phyloP scores from a whole-genome alignment of 2,797 vertebrate genomes.

The Cirrhinus mrigala region DNA sequence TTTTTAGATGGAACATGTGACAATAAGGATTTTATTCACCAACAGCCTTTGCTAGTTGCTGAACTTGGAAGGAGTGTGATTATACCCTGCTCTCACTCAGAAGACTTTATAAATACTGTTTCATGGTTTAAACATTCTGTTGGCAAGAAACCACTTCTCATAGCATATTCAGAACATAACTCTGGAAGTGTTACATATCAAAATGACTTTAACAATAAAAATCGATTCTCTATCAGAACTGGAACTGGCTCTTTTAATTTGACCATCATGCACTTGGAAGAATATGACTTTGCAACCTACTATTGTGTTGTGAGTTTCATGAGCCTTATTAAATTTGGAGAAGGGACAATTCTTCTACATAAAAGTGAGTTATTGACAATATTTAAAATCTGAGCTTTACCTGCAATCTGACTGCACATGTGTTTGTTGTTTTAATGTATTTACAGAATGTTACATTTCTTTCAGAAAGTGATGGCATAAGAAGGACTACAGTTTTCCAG shows the following conservation, averaged over 20 bases:
- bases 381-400: not conserved
- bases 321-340: not conserved
- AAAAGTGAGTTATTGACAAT: slow-evolving; percentile 7
- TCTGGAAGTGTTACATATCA: not conserved
- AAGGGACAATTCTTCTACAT: slow-evolving; percentile 33
- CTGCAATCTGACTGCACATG: not conserved
- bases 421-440: not conserved
- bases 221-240: not conserved
- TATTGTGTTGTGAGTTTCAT: slow-evolving; percentile 23
- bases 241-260: slow-evolving; percentile 13
- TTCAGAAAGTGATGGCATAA: not conserved
- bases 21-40: not conserved
- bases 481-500: slow-evolving; percentile 27
- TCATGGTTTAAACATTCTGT: slow-evolving; percentile 23
- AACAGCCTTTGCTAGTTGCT: not conserved
- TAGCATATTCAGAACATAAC: not conserved
- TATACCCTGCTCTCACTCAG: slow-evolving; percentile 8
- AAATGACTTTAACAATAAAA: not conserved
- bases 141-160: not conserved
- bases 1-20: not conserved
- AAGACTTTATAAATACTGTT: not conserved
- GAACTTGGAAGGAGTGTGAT: slow-evolving; percentile 12
- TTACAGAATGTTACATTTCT: not conserved
- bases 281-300: slow-evolving; percentile 42
- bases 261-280: not conserved